Base-by-base conservation (phyloP, 2,888 invertebrate genomes). In the Hofmannophila pseudospretella region DNA sequence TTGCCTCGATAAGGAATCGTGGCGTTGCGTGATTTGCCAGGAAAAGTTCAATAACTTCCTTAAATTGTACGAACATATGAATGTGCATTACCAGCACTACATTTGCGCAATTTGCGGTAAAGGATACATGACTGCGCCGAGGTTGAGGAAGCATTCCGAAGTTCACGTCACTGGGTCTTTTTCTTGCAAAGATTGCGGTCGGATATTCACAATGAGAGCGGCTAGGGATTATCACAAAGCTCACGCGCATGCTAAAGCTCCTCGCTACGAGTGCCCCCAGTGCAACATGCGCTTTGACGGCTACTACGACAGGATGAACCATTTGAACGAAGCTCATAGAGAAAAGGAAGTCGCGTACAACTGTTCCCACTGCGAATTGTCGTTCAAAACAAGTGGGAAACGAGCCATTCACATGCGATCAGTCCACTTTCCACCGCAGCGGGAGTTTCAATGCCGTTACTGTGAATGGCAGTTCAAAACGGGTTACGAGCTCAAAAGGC, bases 11-110 rank as follows among this genome's bases (percentile, higher is more conserved):
- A 81, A 79, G 33, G 71, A 78, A n/a, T 67, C 62, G 0, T 84
- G 84, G 84, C 58, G 54, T 19, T 86, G 85, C 45, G 54, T 78
- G 0, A 65, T 82, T 36, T 86, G 85, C 34, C 45, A 54, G 0
- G 66, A 72, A 26, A 67, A 57, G 16, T 85, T 84, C 44, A 82
- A 82, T 35, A 82, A 79, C 27, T 84, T 84, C 37, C 49, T 85
- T 0, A 82, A 82, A 54, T 57, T 86, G 0, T 84, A 84, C 44
- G 80, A 85, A 39, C 85, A 86, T 26, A 85, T 85, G 82, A 85
- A 85, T 34, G 39, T 62, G 0, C 85, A 86, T 41, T 85, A 85
- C 20, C 84, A 85, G 42, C 75, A 84, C 49, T 81, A 81, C 13
- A 84, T 85, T 28, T 86, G 85, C 42, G 65, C 80, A 0, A 78